These are phyloP conservation scores for Hypotaenidia okinawae DNA, from an alignment of 2,797 vertebrate genomes.

Conservation along the genomic window DNA sequence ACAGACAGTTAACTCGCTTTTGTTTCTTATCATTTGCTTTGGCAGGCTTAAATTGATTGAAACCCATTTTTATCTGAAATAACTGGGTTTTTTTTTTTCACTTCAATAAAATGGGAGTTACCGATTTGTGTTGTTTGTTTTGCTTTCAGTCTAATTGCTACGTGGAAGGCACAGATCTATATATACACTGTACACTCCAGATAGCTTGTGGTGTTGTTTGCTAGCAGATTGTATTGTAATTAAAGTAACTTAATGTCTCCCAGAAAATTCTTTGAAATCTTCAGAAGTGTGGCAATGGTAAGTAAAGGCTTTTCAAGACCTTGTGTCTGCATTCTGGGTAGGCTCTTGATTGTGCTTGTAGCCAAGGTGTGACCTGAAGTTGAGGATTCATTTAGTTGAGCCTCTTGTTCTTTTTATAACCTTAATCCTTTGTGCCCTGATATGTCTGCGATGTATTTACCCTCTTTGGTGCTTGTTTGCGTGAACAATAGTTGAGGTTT, in stretches of 20 bases:
- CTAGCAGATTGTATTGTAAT: background rate
- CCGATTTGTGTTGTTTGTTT: background rate
- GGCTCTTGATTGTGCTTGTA: background rate
- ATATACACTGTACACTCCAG: background rate
- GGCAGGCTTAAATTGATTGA: background rate
- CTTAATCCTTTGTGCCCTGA: background rate
- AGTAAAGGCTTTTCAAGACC: background rate
- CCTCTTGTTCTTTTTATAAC: background rate
- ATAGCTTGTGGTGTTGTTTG: background rate
- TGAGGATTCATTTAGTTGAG: background rate
- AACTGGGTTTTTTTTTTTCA: background rate
- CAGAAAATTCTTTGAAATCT: background rate
- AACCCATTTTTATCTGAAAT: background rate
- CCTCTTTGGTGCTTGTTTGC: background rate
- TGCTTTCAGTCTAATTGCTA: background rate
- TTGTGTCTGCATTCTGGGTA: background rate
- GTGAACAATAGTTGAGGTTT: fast-evolving
- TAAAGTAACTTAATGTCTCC: background rate
- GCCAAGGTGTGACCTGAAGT: background rate
- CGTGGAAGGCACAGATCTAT: background rate
- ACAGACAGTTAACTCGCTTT: background rate
- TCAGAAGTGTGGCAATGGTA: background rate
- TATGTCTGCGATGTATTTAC: background rate
- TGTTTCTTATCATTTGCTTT: background rate
- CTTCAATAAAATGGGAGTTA: background rate